phyloP scores from a whole-genome alignment of 2,113 vertebrate species.

The Thinocorus orbignyianus region DNA sequence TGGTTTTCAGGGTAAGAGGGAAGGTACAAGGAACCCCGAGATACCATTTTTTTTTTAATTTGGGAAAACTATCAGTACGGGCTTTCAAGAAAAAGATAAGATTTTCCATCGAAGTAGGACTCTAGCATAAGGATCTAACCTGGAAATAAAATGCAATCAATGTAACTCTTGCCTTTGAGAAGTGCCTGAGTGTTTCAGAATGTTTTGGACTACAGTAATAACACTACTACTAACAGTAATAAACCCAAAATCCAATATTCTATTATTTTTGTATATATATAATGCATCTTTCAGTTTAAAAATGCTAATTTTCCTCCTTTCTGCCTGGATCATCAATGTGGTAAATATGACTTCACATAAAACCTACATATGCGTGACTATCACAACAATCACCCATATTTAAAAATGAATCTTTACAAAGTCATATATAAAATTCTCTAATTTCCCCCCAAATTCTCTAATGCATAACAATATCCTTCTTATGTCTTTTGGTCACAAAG shows the following conservation, averaged over 20 bases:
- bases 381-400: background rate
- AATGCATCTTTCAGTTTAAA: background rate
- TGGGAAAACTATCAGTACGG: accelerated
- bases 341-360: background rate
- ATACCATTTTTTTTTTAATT: background rate
- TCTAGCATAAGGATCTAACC: background rate
- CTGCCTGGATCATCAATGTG: background rate
- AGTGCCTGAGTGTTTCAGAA: background rate
- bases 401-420: background rate
- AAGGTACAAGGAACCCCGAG: background rate
- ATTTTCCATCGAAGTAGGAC: background rate
- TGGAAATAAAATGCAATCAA: background rate
- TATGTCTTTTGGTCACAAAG: background rate
- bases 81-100: background rate
- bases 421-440: background rate
- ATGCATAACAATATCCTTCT: background rate
- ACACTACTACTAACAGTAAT: background rate
- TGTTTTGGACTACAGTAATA: background rate
- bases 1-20: background rate
- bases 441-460: background rate
- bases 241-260: background rate
- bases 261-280: background rate
- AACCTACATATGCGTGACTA: background rate
- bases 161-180: background rate
- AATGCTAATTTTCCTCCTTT: background rate